These are phyloP conservation scores for Picus viridis DNA, from an alignment of 2,797 vertebrate species.

Conservation along the genomic window DNA sequence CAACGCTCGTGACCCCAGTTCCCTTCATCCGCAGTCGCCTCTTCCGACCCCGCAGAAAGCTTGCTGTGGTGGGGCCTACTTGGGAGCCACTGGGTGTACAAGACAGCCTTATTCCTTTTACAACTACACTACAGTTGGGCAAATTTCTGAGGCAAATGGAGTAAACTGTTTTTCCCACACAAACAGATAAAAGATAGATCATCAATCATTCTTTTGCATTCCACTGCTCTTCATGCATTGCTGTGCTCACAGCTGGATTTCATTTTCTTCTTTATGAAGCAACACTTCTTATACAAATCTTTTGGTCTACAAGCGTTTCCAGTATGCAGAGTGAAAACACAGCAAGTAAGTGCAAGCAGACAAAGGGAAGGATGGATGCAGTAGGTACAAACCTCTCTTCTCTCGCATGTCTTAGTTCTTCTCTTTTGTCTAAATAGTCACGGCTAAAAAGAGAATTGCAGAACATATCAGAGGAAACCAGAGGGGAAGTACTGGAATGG, in stretches of 20 bases:
- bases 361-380: conserved; percentile 6
- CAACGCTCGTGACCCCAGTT: conserved; percentile 12
- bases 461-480: conserved; percentile 65
- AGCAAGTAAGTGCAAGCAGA: conserved; percentile 15
- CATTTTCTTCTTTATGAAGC: conserved; percentile 1
- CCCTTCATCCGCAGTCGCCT: conserved; percentile 49
- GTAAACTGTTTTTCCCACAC: conserved; percentile 26
- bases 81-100: neutral
- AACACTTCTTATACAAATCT: neutral
- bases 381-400: conserved; percentile 90
- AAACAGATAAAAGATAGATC: conserved; percentile 45
- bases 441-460: conserved; percentile 81
- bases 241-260: conserved; percentile 38
- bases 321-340: conserved; percentile 50
- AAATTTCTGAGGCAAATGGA: conserved; percentile 36
- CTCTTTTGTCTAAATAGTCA: conserved; percentile 91
- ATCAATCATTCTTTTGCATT: conserved; percentile 36
- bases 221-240: conserved; percentile 37
- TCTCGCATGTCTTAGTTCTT: conserved; percentile 91
- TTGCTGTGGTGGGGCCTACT: neutral
- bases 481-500: conserved; percentile 20
- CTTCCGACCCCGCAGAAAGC: conserved; percentile 15
- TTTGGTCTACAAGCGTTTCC: conserved; percentile 5
- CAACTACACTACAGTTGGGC: neutral
- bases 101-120: neutral